Percentiles rank a stretch among this genome's conserved stretches.
Evolutionary conservation across 2,113 vertebrate genomes (phyloP).

Genomic region (Alaudala cheleensis): DNA sequence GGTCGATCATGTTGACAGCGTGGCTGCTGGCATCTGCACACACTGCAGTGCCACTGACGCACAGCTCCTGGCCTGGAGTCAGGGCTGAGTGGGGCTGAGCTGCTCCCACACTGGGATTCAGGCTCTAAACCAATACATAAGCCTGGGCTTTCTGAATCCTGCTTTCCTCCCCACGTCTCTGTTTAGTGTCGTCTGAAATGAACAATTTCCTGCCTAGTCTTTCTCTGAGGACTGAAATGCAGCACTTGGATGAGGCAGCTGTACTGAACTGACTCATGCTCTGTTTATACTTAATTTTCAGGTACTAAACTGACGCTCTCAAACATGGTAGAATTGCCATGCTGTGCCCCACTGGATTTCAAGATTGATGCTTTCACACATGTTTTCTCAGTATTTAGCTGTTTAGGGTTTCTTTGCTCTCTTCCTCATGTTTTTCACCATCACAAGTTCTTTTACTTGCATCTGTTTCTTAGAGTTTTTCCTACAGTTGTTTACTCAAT

Average conservation of each 20-base stretch:
- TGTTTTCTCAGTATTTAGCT: background rate
- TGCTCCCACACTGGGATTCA: background rate
- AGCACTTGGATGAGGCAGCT: background rate
- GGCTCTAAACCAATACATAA: background rate
- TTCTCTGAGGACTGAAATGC: background rate
- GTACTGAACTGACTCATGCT: background rate
- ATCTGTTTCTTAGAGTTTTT: background rate
- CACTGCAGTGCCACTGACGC: accelerated
- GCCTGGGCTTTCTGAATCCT: background rate
- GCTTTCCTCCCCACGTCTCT: accelerated
- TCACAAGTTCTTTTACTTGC: background rate
- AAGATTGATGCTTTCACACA: background rate
- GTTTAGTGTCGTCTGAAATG: background rate
- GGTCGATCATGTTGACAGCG: accelerated
- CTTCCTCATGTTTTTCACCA: background rate
- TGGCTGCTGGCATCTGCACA: background rate
- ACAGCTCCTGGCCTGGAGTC: background rate
- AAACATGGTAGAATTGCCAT: background rate
- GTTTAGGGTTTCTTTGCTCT: background rate
- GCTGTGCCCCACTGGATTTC: background rate
- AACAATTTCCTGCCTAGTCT: background rate
- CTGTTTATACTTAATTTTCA: background rate
- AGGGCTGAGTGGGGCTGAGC: background rate
- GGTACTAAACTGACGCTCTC: background rate
- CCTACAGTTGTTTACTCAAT: background rate